A percentile compares a stretch with the other conserved stretches of the same genome.
phyloP scores from a whole-genome alignment of 2,113 vertebrate species.

The Pitta sordida region DNA sequence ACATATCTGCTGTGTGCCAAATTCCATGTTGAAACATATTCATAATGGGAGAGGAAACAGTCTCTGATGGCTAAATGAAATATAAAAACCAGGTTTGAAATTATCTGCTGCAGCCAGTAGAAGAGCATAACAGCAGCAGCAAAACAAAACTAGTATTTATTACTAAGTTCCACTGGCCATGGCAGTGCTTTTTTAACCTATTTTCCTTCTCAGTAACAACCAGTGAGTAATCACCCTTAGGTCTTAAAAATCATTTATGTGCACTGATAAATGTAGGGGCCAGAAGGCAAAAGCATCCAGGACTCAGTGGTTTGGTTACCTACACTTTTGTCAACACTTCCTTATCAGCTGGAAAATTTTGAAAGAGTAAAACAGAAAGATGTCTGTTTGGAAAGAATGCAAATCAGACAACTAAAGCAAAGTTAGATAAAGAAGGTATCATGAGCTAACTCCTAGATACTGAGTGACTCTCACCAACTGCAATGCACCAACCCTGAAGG shows the following conservation, averaged over 20 bases:
- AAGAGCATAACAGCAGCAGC: neutral
- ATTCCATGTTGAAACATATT: neutral
- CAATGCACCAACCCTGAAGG: neutral
- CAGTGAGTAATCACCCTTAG: neutral
- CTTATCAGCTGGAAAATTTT: neutral
- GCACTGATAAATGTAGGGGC: neutral
- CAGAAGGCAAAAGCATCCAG: neutral
- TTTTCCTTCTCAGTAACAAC: neutral
- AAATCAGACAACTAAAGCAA: neutral
- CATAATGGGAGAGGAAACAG: neutral
- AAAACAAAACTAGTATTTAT: neutral
- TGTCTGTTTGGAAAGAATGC: neutral
- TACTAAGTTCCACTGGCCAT: neutral
- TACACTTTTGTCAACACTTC: neutral
- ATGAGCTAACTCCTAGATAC: neutral
- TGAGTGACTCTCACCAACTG: neutral
- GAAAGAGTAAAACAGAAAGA: neutral
- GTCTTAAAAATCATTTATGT: neutral
- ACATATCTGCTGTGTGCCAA: neutral
- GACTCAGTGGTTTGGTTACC: neutral
- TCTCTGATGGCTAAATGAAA: neutral
- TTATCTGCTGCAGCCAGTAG: neutral
- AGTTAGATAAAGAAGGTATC: neutral
- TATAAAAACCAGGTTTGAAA: neutral
- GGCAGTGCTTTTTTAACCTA: neutral